Conservation (phyloP, 2,888 invertebrate genomes). For the Papilio elwesi region DNA sequence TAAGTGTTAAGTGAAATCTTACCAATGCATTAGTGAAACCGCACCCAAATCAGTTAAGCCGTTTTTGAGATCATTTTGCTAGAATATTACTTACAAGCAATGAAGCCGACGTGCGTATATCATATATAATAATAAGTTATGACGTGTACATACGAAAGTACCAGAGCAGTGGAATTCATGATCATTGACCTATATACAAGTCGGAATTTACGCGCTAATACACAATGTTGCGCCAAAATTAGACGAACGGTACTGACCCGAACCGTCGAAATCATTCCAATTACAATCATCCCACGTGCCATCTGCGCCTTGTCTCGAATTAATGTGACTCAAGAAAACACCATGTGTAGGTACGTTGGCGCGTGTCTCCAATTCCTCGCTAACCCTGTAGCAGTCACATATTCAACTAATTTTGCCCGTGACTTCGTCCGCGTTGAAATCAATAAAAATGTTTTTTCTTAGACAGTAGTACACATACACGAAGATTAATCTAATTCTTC, state of each 20-base stretch:
- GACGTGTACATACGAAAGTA: constrained; percentile 31
- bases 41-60: too few relatives aligned
- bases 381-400: neutral
- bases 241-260: constrained; percentile 45
- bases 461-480: too few relatives aligned
- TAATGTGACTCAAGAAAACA: neutral
- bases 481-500: too few relatives aligned
- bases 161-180: constrained; percentile 46
- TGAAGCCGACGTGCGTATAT: constrained; percentile 4
- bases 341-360: neutral
- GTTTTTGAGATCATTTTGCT: too few relatives aligned
- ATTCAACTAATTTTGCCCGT: too few relatives aligned
- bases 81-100: neutral
- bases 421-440: too few relatives aligned
- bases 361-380: neutral
- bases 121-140: constrained; percentile 34
- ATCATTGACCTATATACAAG: constrained; percentile 50
- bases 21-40: too few relatives aligned
- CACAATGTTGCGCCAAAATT: constrained; percentile 52
- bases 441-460: too few relatives aligned
- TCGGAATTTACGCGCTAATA: constrained; percentile 49
- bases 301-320: constrained; percentile 24
- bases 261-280: constrained; percentile 44
- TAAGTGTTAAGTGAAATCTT: too few relatives aligned
- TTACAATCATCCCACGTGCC: constrained; percentile 37